Base-by-base conservation (phyloP, 2,888 invertebrate species). In the Epicampocera succincta region DNA sequence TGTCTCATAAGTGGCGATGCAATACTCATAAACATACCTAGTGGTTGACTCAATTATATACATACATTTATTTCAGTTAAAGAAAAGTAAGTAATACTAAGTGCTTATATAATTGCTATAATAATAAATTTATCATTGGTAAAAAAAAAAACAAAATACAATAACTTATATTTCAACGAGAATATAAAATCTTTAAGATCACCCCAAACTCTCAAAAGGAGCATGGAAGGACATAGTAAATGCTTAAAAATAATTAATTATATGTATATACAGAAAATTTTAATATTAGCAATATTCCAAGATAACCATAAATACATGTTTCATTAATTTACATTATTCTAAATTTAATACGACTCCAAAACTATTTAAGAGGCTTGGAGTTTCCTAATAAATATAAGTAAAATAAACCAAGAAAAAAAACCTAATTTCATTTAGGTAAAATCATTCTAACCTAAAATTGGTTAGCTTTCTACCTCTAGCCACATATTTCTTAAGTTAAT, bases 31-130 rank as follows among this genome's bases (percentile, higher is more conserved):
- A 50, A 19, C 54, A 56, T 54, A 52, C 4, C 44, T 60, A 52
- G 50, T 42, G 29, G 2, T 13, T 25, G 19, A 60, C 21, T 60
- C 33, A 54, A 5, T 63, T 72, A 68, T 71, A 52, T 75, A 80
- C 52, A 52, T 75, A 80, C 52, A 76, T 76, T 72, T 80, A 76
- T 80, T 80, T 46, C 71, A 76, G 15, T 61, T 58, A 71, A 71
- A 65, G 17, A 52, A 52, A 46, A 68, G 40, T 46, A 65, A 65
- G 15, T 44, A 56, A 21, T 40, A 19, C 42, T 60, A 61, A 50
- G 17, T 17, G 17, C 13, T 42, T 52, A 54, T 65, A 50, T 80
- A 52, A 80, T 33, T 25, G 25, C 38, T 21, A 56, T 52, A 65
- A 60, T 73, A 78, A 40, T 60, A 6, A n/a, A n/a, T n/a, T n/a